Percentiles rank a stretch among this genome's conserved stretches.
These are phyloP conservation scores for Drosophila mettleri DNA, from an alignment of 2,888 invertebrate genomes.

Conservation along the genomic window DNA sequence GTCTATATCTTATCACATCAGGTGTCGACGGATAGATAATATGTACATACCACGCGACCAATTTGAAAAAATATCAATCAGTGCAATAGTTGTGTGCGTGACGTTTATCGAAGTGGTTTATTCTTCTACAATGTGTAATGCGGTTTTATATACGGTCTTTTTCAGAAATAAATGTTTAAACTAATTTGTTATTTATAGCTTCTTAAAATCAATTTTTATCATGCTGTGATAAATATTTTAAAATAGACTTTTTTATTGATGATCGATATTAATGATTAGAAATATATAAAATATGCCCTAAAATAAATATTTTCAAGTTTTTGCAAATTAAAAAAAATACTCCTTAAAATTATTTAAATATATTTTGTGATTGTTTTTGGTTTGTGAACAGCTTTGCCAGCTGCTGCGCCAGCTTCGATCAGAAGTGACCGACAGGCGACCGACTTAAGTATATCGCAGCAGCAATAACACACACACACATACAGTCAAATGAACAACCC, in stretches of 20 bases:
- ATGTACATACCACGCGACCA: slow-evolving; percentile 26
- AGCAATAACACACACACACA: slow-evolving; percentile 10
- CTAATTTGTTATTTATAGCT: no score
- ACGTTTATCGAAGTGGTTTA: slow-evolving; percentile 5
- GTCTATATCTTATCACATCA: slow-evolving; percentile 39
- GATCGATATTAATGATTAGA: no score
- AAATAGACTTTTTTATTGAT: no score
- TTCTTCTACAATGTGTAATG: not conserved
- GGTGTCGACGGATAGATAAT: slow-evolving; percentile 21
- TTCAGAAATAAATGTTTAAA: no score
- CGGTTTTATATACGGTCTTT: no score
- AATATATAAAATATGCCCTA: no score
- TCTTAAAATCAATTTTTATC: no score
- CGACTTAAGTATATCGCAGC: slow-evolving; percentile 57
- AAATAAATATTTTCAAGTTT: not conserved
- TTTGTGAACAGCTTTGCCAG: slow-evolving; percentile 8
- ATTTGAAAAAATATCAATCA: slow-evolving; percentile 30
- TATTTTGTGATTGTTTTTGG: not conserved
- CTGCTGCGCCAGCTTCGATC: slow-evolving; percentile 57
- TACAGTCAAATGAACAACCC: slow-evolving; percentile 42
- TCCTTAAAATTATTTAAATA: not conserved
- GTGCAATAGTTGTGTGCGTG: slow-evolving; percentile 1
- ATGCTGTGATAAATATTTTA: no score
- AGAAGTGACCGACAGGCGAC: slow-evolving; percentile 55
- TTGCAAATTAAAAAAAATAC: not conserved